Percentiles rank a stretch among this genome's conserved stretches.
Conservation (phyloP, 2,113 vertebrate species). For the Podocnemis expansa region DNA sequence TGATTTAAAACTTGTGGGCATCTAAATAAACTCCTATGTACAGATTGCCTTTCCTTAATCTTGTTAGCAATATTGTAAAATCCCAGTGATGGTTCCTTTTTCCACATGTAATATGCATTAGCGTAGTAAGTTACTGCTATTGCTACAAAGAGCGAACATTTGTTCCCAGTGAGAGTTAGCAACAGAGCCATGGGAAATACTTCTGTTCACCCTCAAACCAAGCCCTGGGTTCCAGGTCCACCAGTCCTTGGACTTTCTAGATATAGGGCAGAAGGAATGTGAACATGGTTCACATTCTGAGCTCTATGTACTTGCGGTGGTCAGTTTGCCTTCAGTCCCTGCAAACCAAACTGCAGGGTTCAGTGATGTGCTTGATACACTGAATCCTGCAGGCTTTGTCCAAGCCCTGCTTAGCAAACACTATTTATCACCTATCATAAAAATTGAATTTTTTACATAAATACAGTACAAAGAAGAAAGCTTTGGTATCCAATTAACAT, state of each 20-base stretch:
- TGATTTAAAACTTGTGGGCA: conserved; percentile 64
- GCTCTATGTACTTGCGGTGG: not conserved
- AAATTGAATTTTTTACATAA: conserved; percentile 41
- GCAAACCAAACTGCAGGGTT: not conserved
- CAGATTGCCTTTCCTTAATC: conserved; percentile 56
- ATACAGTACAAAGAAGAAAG: too few species aligned
- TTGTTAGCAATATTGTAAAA: conserved; percentile 27
- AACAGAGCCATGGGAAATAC: not conserved
- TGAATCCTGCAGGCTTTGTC: not conserved
- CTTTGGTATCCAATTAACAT: conserved; percentile 44
- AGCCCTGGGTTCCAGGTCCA: not conserved
- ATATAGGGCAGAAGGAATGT: not conserved
- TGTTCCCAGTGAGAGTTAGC: not conserved
- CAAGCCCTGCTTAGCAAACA: conserved; percentile 15
- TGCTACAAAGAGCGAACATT: not conserved
- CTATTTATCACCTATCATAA: not conserved
- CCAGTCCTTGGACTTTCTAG: not conserved
- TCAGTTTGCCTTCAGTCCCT: not conserved
- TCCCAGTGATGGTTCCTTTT: not conserved
- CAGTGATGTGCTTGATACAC: conserved; percentile 6
- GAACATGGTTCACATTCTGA: not conserved
- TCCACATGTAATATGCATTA: not conserved
- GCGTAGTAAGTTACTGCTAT: not conserved
- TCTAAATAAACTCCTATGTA: conserved; percentile 77
- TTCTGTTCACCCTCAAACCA: not conserved